Base-by-base conservation (phyloP, 2,113 vertebrate species). In the Cyphomyrus discorhynchus region DNA sequence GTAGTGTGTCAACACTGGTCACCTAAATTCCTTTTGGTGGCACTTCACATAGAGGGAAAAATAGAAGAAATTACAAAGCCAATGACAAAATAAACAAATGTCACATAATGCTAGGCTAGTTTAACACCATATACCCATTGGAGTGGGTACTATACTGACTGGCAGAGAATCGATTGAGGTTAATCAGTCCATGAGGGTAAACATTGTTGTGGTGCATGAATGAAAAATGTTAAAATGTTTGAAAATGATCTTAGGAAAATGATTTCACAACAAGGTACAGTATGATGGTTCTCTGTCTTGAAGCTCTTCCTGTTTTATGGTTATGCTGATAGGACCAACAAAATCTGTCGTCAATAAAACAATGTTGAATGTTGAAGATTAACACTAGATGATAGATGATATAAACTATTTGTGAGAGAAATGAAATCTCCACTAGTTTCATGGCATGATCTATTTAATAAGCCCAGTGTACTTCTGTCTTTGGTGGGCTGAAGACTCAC, bases 401-500 rank as follows among this genome's bases (percentile, higher is more conserved):
- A 70, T 31, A 31, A 27, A 70, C 24, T 66, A 66, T 66, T 27
- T 70, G 24, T 27, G 58, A 66, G 58, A 66, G 24, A 66, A 66
- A 0, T 27, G 8, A 11, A 27, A 66, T 66, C 58, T 27, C 56
- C 21, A 6, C 24, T 24, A n/a, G 24, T 62, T 62, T 62, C 24
- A 66, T 9, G 58, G 24, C 8, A 66, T n/a, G 58, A 66, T 66
- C 2, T 66, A n/a, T 66, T 66, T 66, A 24, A n/a, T 24, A 27
- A 66, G 8, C 2, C 58, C 58, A 10, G 58, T n/a, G 35, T 74
- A n/a, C 53, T n/a, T 86, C 90, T 15, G 56, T n/a, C 56, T 62
- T 62, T 9, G 56, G 24, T 8, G 56, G 56, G 56, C 56, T 62
- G 24, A 11, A 5, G 11, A 83, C 85, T 94, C 95, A 98, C 98